A percentile compares a stretch with the other conserved stretches of the same genome.
Evolutionary conservation across 2,797 vertebrate genomes (phyloP).

Genomic region (Synaphobranchus kaupii): DNA sequence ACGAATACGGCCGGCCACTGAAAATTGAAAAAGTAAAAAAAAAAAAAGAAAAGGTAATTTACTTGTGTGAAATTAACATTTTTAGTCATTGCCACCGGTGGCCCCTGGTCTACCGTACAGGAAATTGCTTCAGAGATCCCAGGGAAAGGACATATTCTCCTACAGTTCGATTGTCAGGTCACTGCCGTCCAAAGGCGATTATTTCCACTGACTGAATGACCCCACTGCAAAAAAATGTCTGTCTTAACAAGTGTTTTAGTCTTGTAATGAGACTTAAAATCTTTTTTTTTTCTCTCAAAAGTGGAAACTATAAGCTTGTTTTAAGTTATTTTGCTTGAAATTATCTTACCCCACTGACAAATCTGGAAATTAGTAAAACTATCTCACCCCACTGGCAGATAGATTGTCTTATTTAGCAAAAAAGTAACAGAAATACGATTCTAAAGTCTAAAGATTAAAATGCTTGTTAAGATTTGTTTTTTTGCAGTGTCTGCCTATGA

Average conservation of each 20-base stretch:
- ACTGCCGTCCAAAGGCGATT: background rate
- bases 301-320: no score
- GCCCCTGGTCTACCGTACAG: background rate
- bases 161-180: background rate
- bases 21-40: background rate
- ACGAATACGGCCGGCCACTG: background rate
- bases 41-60: background rate
- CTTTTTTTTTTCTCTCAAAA: no score
- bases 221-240: background rate
- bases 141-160: background rate
- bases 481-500: background rate
- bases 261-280: no score
- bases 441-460: no score
- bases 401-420: no score
- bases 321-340: no score
- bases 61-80: background rate
- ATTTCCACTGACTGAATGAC: constrained; percentile 1
- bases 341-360: no score
- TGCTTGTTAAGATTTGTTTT: no score
- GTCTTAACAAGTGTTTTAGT: no score
- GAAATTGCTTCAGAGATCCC: background rate
- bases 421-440: no score
- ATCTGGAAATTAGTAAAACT: no score
- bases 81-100: background rate
- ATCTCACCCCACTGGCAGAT: no score